Evolutionary conservation across 2,888 invertebrate species (phyloP).

Genomic region (Lampropteryx suffumata): DNA sequence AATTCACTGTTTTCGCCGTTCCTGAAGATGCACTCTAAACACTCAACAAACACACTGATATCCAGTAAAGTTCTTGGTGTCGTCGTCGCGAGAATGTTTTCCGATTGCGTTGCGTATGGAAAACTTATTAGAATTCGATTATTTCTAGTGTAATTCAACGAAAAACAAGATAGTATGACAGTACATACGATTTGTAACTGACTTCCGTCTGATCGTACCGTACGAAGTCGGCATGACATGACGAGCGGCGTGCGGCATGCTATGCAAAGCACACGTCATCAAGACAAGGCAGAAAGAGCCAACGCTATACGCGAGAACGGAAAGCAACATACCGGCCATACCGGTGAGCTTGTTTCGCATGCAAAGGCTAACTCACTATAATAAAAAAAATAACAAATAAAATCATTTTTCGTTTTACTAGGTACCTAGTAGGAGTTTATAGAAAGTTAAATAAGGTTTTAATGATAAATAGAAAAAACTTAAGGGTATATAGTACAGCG

Average conservation of each 20-base stretch:
- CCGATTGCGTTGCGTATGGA: conserved; percentile 33
- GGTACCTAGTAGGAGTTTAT: too few relatives aligned
- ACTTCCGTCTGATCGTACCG: conserved; percentile 74
- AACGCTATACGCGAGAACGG: conserved; percentile 43
- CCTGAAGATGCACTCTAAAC: conserved; percentile 34
- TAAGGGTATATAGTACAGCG: background rate
- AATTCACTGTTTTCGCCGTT: conserved; percentile 45
- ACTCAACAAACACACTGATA: conserved; percentile 44
- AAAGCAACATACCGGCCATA: conserved; percentile 22
- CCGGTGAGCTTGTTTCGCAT: background rate
- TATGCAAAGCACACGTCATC: conserved; percentile 66
- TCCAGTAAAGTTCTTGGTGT: conserved; percentile 37
- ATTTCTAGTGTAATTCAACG: conserved; percentile 48
- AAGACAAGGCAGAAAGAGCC: conserved; percentile 48
- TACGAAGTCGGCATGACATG: conserved; percentile 30
- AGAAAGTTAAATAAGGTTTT: too few relatives aligned
- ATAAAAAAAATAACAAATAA: too few relatives aligned
- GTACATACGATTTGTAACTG: conserved; percentile 67
- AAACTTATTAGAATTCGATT: conserved; percentile 45
- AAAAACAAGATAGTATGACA: conserved; percentile 60
- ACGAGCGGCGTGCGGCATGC: conserved; percentile 23
- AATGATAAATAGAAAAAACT: too few relatives aligned
- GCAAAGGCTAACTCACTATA: too few relatives aligned
- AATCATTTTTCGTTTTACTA: too few relatives aligned
- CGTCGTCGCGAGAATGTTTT: conserved; percentile 30